Base-by-base conservation (phyloP, 2,797 vertebrate genomes). In the Poecilia wingei region DNA sequence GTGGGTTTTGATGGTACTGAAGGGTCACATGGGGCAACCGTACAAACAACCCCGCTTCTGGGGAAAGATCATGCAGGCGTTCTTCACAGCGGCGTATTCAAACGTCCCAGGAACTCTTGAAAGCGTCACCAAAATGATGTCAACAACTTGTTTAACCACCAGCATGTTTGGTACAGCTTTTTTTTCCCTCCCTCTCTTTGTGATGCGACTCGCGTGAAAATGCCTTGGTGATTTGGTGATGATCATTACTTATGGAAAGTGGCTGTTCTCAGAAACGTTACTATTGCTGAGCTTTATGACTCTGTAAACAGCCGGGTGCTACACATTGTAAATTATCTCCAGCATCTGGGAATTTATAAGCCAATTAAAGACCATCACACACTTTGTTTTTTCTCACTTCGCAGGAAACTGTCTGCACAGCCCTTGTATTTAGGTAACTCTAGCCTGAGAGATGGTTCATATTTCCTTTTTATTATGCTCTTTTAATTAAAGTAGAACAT, bases 111-210 rank as follows among this genome's bases (percentile, higher is more conserved):
- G 80, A 84, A 88, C 88, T 90, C 84, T 87, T 25, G 1, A 41
- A 45, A 39, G 81, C 86, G 68, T 82, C 66, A 49, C 75, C 36
- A 55, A 79, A 77, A 82, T 80, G 90, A 82, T 70, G 33, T 87
- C 87, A 83, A 85, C 83, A 79, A 91, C 89, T 92, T 82, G 86
- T 68, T 85, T 82, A 86, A 86, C 83, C 68, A 57, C 80, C 41
- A 83, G 76, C 81, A 79, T 86, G 80, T 85, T 83, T 84, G 87
- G 91, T 82, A 86, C 90, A 90, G 94, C 94, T 94, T 92, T 95
- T 95, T 86, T 22, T 39, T 16, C 46, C 14, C 18, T 22, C 2
- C 6, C 47, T 51, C 20, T 53, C 7, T 53, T 25, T 49, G 18
- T 53, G 86, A 82, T 72, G 46, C 72, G 79, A 49, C 81, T 91